Evolutionary conservation across 2,113 vertebrate genomes (phyloP).

Genomic region (Lethenteron camtschaticum): DNA sequence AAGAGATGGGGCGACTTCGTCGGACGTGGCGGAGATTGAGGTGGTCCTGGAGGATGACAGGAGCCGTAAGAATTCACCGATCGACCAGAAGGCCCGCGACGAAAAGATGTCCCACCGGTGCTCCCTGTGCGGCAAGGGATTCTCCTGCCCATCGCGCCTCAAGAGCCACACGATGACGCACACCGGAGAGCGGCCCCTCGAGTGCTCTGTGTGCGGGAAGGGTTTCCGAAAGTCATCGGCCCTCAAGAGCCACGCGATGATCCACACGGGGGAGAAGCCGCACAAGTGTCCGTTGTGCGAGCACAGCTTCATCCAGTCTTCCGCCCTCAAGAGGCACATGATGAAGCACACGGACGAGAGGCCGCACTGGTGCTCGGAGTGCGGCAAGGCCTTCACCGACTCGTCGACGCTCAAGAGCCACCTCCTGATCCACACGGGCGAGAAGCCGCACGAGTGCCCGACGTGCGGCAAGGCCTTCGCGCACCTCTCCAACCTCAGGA

Average conservation of each 20-base stretch:
- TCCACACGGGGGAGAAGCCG: slow-evolving; percentile 4
- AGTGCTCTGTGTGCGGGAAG: neutral
- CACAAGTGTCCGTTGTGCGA: slow-evolving; percentile 1
- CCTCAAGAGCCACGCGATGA: neutral
- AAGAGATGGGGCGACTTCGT: no score
- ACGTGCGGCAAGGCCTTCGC: neutral
- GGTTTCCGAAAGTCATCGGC: slow-evolving; percentile 1
- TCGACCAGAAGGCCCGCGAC: neutral
- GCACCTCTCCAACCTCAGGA: neutral
- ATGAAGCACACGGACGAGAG: slow-evolving; percentile 3
- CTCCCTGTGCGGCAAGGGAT: slow-evolving; percentile 2
- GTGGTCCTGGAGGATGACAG: no score
- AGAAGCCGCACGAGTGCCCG: neutral
- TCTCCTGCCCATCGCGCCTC: neutral
- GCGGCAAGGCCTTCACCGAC: neutral
- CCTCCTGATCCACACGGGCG: slow-evolving; percentile 1
- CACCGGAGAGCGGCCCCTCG: neutral
- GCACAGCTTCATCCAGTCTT: neutral
- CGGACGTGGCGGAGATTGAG: no score
- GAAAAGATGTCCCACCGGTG: neutral
- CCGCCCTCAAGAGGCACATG: neutral
- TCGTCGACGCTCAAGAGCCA: neutral
- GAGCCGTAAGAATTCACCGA: no score
- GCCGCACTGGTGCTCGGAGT: neutral
- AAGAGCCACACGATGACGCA: neutral